Conservation (phyloP, 92 coral and sea anemone genomes). For the Parazoanthus atlanticus region DNA sequence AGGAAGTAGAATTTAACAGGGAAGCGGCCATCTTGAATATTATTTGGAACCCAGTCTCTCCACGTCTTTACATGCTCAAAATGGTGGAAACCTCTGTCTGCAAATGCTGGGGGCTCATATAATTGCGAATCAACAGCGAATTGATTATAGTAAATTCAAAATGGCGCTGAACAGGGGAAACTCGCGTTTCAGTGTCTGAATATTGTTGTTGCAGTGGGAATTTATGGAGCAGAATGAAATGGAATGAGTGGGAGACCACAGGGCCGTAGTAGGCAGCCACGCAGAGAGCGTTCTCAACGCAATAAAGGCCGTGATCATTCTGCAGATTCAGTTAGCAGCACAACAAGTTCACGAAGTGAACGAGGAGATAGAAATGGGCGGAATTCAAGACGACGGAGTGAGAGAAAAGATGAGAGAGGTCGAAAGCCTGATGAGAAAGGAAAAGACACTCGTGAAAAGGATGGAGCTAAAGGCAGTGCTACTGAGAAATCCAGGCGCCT, state of each 20-base stretch:
- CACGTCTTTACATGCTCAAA: neutral
- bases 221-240: conserved; percentile 93
- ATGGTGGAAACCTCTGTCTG: conserved; percentile 22
- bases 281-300: conserved; percentile 99
- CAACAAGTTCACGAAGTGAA: conserved; percentile 89
- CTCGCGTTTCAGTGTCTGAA: conserved; percentile 66
- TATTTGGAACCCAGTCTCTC: conserved; percentile 17
- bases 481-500: conserved; percentile 64
- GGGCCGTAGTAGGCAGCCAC: conserved; percentile 99
- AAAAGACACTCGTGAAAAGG: conserved; percentile 76
- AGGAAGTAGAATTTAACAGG: neutral
- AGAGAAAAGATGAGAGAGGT: conserved; percentile 86
- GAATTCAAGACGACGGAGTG: conserved; percentile 86
- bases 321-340: conserved; percentile 91
- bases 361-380: conserved; percentile 87
- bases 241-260: conserved; percentile 99
- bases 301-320: conserved; percentile 94
- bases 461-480: conserved; percentile 66
- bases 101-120: conserved; percentile 13
- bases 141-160: conserved; percentile 61
- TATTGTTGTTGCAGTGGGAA: conserved; percentile 68
- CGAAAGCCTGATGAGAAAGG: conserved; percentile 79
- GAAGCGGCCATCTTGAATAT: conserved; percentile 22
- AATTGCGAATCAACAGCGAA: neutral
- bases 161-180: conserved; percentile 89